Percentiles rank a stretch among this genome's conserved stretches.
These are phyloP conservation scores for Venustoraphidia nigricollis DNA, from an alignment of 2,888 invertebrate species.

Conservation along the genomic window DNA sequence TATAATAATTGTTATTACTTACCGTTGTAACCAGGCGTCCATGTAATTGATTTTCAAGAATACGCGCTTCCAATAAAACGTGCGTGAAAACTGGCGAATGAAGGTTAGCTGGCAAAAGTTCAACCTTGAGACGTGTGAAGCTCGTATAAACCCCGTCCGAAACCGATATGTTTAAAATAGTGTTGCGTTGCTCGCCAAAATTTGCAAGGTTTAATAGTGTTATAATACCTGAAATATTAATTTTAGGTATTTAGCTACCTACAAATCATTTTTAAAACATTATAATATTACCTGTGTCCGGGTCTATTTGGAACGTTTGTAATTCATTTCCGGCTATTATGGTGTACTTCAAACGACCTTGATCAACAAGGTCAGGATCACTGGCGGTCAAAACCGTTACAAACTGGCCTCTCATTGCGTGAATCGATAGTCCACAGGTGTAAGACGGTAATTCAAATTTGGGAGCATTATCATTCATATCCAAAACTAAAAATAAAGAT, in stretches of 20 bases:
- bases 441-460: slow-evolving; percentile 70
- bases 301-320: slow-evolving; percentile 53
- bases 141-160: slow-evolving; percentile 91
- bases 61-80: slow-evolving; percentile 59
- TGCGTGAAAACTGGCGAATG: slow-evolving; percentile 67
- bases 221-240: slow-evolving; percentile 30
- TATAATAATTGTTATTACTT: slow-evolving; percentile 7
- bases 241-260: not conserved
- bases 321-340: slow-evolving; percentile 70
- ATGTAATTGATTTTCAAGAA: slow-evolving; percentile 64
- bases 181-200: slow-evolving; percentile 46
- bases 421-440: slow-evolving; percentile 60
- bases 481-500: slow-evolving; percentile 43
- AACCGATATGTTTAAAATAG: slow-evolving; percentile 78
- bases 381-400: slow-evolving; percentile 78
- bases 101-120: slow-evolving; percentile 62
- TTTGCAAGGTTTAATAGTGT: slow-evolving; percentile 60
- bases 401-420: slow-evolving; percentile 73
- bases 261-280: not conserved
- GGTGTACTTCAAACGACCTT: slow-evolving; percentile 56
- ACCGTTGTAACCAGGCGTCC: slow-evolving; percentile 61
- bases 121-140: slow-evolving; percentile 67
- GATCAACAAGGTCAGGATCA: slow-evolving; percentile 73
- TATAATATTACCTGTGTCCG: slow-evolving; percentile 27
- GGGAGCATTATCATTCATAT: slow-evolving; percentile 86